Conservation (phyloP, 35 echinoderm and acorn worm species). For the Ophioderma brevispina region DNA sequence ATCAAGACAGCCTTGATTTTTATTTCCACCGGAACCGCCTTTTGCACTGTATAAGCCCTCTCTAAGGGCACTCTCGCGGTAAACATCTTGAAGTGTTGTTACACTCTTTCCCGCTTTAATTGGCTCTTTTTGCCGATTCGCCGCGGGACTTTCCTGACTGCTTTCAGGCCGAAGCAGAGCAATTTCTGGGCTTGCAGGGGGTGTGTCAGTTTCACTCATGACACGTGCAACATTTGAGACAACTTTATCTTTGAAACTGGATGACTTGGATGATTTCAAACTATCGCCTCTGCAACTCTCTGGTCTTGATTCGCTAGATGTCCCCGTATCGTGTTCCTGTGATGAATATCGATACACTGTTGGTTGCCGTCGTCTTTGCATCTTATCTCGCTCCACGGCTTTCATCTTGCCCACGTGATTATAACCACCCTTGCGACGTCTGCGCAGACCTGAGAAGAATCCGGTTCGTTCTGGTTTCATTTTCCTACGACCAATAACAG, state of each 20-base stretch:
- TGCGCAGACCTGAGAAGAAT: slow-evolving; percentile 54
- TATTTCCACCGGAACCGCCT: not conserved
- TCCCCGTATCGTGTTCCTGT: slow-evolving; percentile 21
- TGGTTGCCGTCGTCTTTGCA: slow-evolving; percentile 60
- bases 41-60: not conserved
- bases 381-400: slow-evolving; percentile 68
- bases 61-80: slow-evolving; percentile 40
- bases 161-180: slow-evolving; percentile 26
- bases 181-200: slow-evolving; percentile 16
- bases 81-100: slow-evolving; percentile 36
- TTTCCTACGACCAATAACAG: slow-evolving; percentile 17
- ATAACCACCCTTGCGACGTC: slow-evolving; percentile 51
- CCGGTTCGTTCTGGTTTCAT: slow-evolving; percentile 18
- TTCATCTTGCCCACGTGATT: slow-evolving; percentile 60
- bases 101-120: not conserved
- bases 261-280: not conserved
- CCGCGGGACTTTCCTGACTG: not conserved
- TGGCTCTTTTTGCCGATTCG: not conserved
- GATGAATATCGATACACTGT: slow-evolving; percentile 68
- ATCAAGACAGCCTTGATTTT: not conserved
- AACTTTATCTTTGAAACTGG: not conserved
- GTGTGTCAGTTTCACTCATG: not conserved
- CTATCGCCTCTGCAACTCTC: not conserved
- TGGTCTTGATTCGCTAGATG: slow-evolving; percentile 19
- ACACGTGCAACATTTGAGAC: not conserved